Conservation (phyloP, 2,113 vertebrate genomes). For the Festucalex cinctus region DNA sequence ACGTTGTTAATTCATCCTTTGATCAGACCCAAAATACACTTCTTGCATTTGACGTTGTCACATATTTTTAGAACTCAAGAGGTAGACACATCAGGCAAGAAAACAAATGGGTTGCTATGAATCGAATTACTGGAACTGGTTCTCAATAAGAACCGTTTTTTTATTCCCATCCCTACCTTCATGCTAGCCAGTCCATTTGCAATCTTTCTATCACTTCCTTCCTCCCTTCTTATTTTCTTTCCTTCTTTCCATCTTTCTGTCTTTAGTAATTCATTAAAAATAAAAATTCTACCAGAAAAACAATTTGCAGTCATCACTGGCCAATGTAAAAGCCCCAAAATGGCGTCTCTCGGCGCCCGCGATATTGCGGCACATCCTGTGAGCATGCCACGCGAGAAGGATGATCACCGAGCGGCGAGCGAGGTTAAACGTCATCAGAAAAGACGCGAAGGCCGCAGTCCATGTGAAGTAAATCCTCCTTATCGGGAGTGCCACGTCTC, state of each 20-base stretch:
- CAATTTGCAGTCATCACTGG: background rate
- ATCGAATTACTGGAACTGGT: too few species aligned
- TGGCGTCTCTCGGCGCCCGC: background rate
- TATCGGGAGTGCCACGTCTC: constrained; percentile 22
- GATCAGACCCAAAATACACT: background rate
- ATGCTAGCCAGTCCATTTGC: too few species aligned
- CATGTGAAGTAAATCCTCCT: constrained; percentile 10
- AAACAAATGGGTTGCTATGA: too few species aligned
- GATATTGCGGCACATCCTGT: background rate
- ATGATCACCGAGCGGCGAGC: background rate
- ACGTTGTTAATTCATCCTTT: too few species aligned
- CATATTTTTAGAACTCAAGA: background rate
- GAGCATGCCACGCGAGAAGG: background rate
- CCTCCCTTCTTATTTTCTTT: too few species aligned
- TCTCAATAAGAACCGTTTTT: too few species aligned
- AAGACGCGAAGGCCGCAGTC: background rate
- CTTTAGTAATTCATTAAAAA: background rate
- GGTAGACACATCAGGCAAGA: too few species aligned
- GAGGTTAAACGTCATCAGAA: background rate
- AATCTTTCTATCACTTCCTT: too few species aligned
- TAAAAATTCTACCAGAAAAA: background rate
- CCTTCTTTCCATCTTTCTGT: too few species aligned
- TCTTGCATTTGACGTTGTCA: background rate
- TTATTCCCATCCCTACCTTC: too few species aligned
- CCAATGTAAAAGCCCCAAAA: background rate